Percentiles rank a stretch among this genome's conserved stretches.
Evolutionary conservation across 2,888 invertebrate genomes (phyloP).

Genomic region (Apotomis turbidana): DNA sequence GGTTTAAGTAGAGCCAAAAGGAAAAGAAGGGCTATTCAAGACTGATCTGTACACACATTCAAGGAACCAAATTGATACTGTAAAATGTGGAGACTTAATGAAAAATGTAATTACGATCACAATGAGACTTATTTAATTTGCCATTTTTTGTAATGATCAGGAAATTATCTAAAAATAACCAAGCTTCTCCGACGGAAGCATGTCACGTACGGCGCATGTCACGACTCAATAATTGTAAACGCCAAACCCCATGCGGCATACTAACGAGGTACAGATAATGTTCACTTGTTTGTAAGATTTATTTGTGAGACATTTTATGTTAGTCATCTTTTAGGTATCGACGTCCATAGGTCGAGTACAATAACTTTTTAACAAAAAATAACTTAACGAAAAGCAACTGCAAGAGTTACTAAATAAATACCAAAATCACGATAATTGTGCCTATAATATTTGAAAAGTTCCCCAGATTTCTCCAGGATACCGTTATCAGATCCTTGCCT

Average conservation of each 20-base stretch:
- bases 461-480: too few relatives aligned
- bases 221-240: conserved; percentile 37
- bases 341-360: conserved; percentile 8
- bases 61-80: too few relatives aligned
- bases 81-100: neutral
- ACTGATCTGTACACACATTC: too few relatives aligned
- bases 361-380: neutral
- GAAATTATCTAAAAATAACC: conserved; percentile 29
- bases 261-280: conserved; percentile 28
- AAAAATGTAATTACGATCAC: neutral
- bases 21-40: too few relatives aligned
- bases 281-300: conserved; percentile 15
- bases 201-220: conserved; percentile 30
- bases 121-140: neutral
- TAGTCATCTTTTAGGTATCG: conserved; percentile 16
- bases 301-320: conserved; percentile 16
- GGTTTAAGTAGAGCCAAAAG: too few relatives aligned
- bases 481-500: too few relatives aligned
- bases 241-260: conserved; percentile 28
- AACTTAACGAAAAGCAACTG: too few relatives aligned
- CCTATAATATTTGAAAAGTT: too few relatives aligned
- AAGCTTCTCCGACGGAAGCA: conserved; percentile 26
- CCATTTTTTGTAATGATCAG: conserved; percentile 19
- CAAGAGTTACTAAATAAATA: too few relatives aligned
- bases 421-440: too few relatives aligned